Base-by-base conservation (phyloP, 2,113 vertebrate species). In the Monarcha castaneiventris region DNA sequence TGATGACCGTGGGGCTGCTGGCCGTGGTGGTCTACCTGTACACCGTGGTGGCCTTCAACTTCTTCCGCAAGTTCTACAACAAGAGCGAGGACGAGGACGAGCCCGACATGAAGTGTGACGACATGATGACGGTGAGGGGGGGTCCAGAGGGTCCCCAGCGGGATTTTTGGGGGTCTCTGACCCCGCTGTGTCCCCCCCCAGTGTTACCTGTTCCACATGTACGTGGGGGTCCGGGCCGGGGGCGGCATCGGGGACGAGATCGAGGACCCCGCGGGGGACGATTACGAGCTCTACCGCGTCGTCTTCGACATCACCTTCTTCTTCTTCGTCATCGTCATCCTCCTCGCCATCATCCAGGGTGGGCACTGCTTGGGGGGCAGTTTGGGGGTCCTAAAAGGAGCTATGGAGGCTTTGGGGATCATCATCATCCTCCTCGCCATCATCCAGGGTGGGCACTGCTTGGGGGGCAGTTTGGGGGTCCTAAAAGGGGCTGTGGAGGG, bases 41-140 rank as follows among this genome's bases (percentile, higher is more conserved):
- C 76, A 79, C 76, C 76, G 76, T 79, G 76, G 76, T 79, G 49
- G 76, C 76, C 76, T 82, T 59, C 79, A 82, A 59, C 64, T 82
- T 82, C 79, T 82, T 69, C 79, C 66, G 79, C 44, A 82, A 82
- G 66, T 69, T 82, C 66, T 82, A 82, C 55, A 82, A 82, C 79
- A 82, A 82, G 79, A 82, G 79, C 54, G 79, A 82, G 79, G 79
- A 82, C 3, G 79, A 82, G 79, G 79, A 69, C 1, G 66, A 82
- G 66, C 79, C 79, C 6, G 54, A 69, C 44, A 69, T 82, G 79
- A 82, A 82, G 66, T 82, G 79, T 0, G 64, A 82, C 3, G 66
- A 82, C 54, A 82, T 82, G 79, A 82, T 82, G 79, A 82, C 64
- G 61, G 76, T 78, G 75, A 52, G 73, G 20, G 33, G 26, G 19